Evolutionary conservation across 37 sponge, comb jelly and placozoan genomes (phyloP), one percentile per base, ranked within the genome.

Genomic region (Lycopodina hypogea): DNA sequence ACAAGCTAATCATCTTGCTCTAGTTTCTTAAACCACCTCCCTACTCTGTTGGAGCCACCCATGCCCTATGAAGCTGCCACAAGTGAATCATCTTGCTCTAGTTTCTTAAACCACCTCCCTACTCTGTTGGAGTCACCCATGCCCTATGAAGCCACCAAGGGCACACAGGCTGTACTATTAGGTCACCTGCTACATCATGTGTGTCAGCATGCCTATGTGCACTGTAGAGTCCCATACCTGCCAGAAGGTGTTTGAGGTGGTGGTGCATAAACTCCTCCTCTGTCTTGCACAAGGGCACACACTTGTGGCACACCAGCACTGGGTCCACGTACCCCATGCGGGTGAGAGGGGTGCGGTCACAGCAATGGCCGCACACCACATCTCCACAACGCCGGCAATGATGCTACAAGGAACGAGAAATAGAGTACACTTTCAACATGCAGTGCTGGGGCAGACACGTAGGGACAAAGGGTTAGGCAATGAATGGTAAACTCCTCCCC

Each of bases 261-360:
- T 72, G 42, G 39, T 83, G 45, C 64, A 82, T 63, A 76, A 90
- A 90, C 24, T 80, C 80, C 24, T 85, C 86, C 41, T 90, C 91
- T 11, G 38, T 36, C 26, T 74, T 82, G 45, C 86, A 86, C 19
- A 45, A 60, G n/a, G 87, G 70, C n/a, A 58, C 63, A 66, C 91
- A 90, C 19, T 75, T 36, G 30, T 42, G 64, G 75, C 91, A 90
- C 7, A 90, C 84, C 41, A 74, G 56, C 24, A 85, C 89, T 18
- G 89, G 89, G 76, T 93, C 93, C 41, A 93, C 86, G 71, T 81
- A 88, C 17, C 89, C 83, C 93, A 93, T 93, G 17, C 93, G 78
- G 3, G 26, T 50, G 24, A 93, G 76, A 39, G 89, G 82, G 33
- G 35, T 37, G 42, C 75, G 71, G n/a, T 81, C 71, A 29, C 75